A percentile compares a stretch with the other conserved stretches of the same genome.
These are phyloP conservation scores for Limnephilus rhombicus DNA, from an alignment of 2,888 invertebrate species.

Conservation along the genomic window DNA sequence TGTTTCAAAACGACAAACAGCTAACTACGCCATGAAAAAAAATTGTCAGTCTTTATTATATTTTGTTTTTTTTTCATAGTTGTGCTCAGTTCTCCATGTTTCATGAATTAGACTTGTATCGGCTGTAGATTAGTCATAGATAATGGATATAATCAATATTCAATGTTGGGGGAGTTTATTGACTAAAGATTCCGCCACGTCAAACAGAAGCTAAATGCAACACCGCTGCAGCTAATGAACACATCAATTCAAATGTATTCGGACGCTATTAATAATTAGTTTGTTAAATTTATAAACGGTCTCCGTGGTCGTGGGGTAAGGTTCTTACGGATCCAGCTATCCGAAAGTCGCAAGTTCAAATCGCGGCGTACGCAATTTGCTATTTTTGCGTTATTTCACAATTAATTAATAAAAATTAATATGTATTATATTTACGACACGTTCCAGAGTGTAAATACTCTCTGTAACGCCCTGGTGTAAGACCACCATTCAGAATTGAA, in stretches of 20 bases:
- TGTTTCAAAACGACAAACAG: not conserved
- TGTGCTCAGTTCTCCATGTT: not conserved
- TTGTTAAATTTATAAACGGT: not conserved
- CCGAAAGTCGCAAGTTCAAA: no score
- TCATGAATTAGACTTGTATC: not conserved
- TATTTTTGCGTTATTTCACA: no score
- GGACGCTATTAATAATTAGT: not conserved
- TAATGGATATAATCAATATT: not conserved
- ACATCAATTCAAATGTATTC: not conserved
- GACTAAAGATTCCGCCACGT: not conserved
- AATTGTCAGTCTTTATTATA: no score
- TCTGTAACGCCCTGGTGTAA: no score
- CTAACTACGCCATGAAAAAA: not conserved
- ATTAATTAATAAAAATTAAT: no score
- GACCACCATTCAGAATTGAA: no score
- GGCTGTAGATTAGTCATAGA: not conserved
- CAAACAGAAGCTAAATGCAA: not conserved
- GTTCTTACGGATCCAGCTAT: no score
- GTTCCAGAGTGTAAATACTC: no score
- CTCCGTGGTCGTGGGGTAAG: no score
- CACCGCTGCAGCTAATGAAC: not conserved
- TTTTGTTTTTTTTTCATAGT: not conserved
- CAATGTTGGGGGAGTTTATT: not conserved
- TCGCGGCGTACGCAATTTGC: no score
- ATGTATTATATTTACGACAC: no score